Evolutionary conservation across 2,797 vertebrate species (phyloP).

Genomic region (Taeniopygia guttata): DNA sequence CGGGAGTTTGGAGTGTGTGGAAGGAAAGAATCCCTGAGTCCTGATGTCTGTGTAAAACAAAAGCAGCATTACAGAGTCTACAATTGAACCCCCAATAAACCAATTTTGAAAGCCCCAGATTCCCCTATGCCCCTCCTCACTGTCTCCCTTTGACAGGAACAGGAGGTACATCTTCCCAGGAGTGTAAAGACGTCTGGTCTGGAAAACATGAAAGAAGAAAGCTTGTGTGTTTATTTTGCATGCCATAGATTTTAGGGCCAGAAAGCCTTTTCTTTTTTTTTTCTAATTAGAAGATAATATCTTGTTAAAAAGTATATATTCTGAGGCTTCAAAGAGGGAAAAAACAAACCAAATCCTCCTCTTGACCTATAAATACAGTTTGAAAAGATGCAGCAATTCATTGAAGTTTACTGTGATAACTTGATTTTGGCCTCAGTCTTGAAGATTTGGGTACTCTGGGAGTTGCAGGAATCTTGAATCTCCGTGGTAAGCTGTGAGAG

Average conservation of each 20-base stretch:
- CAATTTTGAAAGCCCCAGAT: not conserved
- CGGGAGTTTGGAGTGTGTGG: not conserved
- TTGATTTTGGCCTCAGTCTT: constrained; percentile 32
- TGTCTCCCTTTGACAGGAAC: constrained; percentile 49
- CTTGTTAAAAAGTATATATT: constrained; percentile 28
- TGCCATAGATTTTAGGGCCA: not conserved
- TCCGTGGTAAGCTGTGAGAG: constrained; percentile 12
- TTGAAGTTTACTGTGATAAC: constrained; percentile 8
- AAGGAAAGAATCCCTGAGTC: not conserved
- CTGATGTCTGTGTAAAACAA: constrained; percentile 39
- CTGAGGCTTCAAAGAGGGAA: constrained; percentile 22
- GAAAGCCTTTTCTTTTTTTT: constrained; percentile 5
- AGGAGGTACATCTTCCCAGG: constrained; percentile 29
- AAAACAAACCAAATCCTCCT: constrained; percentile 3
- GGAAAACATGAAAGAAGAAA: constrained; percentile 56
- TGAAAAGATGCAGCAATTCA: constrained; percentile 20
- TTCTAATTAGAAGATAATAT: constrained; percentile 43
- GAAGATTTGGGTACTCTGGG: not conserved
- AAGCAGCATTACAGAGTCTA: constrained; percentile 13
- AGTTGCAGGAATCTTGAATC: not conserved
- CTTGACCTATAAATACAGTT: constrained; percentile 12
- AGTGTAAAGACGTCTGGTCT: constrained; percentile 50
- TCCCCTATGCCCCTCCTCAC: not conserved
- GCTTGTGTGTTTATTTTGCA: constrained; percentile 49
- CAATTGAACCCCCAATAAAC: constrained; percentile 57